A percentile compares a stretch with the other conserved stretches of the same genome.
Evolutionary conservation across 2,888 invertebrate species (phyloP).

Genomic region (Nineta flava): DNA sequence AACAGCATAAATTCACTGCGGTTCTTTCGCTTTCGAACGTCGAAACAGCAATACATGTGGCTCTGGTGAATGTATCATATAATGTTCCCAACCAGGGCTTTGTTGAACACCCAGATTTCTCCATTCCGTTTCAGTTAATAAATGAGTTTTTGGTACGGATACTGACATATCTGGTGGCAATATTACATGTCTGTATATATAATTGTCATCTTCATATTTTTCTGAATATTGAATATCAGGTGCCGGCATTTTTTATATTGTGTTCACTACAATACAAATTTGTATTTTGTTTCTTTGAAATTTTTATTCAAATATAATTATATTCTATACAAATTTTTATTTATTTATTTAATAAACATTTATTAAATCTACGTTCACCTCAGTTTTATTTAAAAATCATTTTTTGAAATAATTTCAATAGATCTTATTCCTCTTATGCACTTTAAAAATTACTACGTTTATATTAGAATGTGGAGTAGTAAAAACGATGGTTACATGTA

Average conservation of each 20-base stretch:
- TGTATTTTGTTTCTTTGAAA: too few species aligned
- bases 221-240: slow-evolving; percentile 87
- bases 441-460: too few species aligned
- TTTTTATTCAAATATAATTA: too few species aligned
- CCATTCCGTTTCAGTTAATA: slow-evolving; percentile 94
- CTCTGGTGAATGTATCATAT: slow-evolving; percentile 83
- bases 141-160: slow-evolving; percentile 71
- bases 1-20: neutral
- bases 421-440: too few species aligned
- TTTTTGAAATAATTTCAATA: too few species aligned
- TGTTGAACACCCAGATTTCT: slow-evolving; percentile 87
- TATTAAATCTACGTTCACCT: too few species aligned
- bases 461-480: too few species aligned
- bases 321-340: too few species aligned
- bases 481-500: too few species aligned
- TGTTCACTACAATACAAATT: neutral
- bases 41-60: slow-evolving; percentile 77
- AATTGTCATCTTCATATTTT: slow-evolving; percentile 73
- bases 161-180: slow-evolving; percentile 72
- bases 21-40: slow-evolving; percentile 24
- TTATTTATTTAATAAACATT: too few species aligned
- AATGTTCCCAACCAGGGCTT: slow-evolving; percentile 80
- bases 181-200: slow-evolving; percentile 88
- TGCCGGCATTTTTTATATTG: slow-evolving; percentile 37
- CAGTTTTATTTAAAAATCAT: too few species aligned